Conservation (phyloP, 2,113 vertebrate genomes). For the Poicephalus gulielmi region DNA sequence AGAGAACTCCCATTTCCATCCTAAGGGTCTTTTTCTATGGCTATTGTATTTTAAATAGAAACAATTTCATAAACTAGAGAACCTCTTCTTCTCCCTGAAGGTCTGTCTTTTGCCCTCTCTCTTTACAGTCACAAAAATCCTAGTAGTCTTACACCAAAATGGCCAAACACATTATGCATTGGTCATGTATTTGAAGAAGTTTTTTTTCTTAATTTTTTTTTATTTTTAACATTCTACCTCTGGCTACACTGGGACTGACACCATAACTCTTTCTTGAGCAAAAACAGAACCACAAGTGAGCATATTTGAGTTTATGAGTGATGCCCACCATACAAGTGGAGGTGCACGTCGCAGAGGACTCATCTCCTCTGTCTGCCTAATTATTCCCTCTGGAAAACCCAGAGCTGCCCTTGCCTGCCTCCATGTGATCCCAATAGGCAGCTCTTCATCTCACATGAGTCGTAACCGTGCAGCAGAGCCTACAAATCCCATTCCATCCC, state of each 20-base stretch:
- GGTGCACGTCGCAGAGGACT: fast-evolving
- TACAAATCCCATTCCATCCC: not conserved
- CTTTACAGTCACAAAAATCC: not conserved
- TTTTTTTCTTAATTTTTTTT: not conserved
- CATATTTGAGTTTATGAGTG: not conserved
- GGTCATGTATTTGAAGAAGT: not conserved
- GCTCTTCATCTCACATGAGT: not conserved
- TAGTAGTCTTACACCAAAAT: not conserved
- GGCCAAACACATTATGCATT: not conserved
- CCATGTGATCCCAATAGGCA: not conserved
- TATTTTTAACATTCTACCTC: fast-evolving
- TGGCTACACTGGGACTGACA: not conserved
- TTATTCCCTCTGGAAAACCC: not conserved
- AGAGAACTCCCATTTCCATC: not conserved
- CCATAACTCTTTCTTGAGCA: not conserved
- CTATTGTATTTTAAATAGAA: not conserved
- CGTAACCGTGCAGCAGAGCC: not conserved
- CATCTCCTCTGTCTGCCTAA: not conserved
- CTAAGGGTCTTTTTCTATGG: not conserved
- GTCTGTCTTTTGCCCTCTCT: not conserved
- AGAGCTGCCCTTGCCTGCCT: not conserved
- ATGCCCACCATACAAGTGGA: not conserved
- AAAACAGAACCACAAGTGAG: not conserved
- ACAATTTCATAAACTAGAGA: not conserved
- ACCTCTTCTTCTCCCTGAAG: not conserved